Percentiles rank a stretch among this genome's conserved stretches.
Evolutionary conservation across 2,113 vertebrate genomes (phyloP).

Genomic region (Antechinus flavipes): DNA sequence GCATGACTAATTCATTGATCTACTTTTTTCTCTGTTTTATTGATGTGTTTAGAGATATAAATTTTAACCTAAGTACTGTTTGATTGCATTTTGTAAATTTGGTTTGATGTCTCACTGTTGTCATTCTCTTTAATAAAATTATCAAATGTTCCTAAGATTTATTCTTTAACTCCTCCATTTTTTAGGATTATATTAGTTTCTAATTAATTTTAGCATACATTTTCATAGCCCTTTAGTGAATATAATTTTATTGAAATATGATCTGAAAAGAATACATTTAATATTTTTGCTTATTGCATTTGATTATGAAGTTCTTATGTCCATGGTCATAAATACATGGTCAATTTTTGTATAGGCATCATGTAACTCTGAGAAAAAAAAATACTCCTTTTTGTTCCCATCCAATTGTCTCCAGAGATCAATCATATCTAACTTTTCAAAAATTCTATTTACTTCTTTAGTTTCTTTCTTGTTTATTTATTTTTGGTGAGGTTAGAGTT

Average conservation of each 20-base stretch:
- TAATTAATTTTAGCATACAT: not conserved
- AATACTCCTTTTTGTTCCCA: not conserved
- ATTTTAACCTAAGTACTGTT: not conserved
- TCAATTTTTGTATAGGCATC: not conserved
- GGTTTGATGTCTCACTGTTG: not conserved
- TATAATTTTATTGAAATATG: not conserved
- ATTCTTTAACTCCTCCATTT: not conserved
- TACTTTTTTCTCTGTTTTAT: not conserved
- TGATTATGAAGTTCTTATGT: not conserved
- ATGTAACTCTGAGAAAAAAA: not conserved
- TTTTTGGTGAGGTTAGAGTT: too few species aligned
- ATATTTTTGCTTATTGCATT: not conserved
- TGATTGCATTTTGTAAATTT: not conserved
- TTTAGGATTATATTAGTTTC: not conserved
- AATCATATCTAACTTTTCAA: not conserved
- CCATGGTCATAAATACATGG: not conserved
- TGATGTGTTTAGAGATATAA: not conserved
- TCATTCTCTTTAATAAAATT: not conserved
- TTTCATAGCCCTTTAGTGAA: not conserved
- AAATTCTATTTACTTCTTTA: not conserved
- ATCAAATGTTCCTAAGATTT: not conserved
- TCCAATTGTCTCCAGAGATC: not conserved
- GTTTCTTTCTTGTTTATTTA: too few species aligned
- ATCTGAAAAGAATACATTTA: not conserved
- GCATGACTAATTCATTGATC: not conserved